Evolutionary conservation across 2,888 invertebrate species (phyloP), one percentile per base, ranked within the genome.

Genomic region (Cynaeus angustus): DNA sequence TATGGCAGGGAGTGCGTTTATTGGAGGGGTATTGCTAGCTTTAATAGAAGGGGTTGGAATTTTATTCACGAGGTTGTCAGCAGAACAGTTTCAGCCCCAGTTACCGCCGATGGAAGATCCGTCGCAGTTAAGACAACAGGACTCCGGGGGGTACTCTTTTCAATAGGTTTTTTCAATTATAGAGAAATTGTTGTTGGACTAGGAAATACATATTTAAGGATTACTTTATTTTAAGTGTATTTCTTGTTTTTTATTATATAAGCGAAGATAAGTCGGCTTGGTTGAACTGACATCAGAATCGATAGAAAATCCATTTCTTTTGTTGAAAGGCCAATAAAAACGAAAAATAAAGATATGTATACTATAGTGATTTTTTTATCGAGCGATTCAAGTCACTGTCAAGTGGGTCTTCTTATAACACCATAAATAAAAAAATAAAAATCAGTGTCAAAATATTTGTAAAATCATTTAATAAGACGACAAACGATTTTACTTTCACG

Each of bases 11-110:
- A 98, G 98, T 87, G 99, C 98, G 9, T 87, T 98, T 46, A 94
- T 99, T 53, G 97, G 98, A 62, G 99, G 98, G 66, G 93, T 98
- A 68, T 89, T 99, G 12, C 87, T 99, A 71, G 98, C 98, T 2
- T 88, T 99, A 74, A 99, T 99, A 77, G 99, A 99, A 89, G 99
- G 99, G 72, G 93, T 98, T 72, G 97, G 98, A 74, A 97, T 99
- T 77, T 87, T 98, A 83, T 94, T 98, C 83, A 98, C 96, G 8
- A 89, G 97, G 80, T 89, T 96, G 81, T 92, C 94, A 28, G 96
- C 98, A 0, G 97, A 97, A 81, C 96, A 97, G 84, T 98, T 96
- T 84, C 93, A 94, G 86, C 97, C 96, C 43, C 91, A 92, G 59
- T 86, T 90, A 52, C 91, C 94, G 3, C 90, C 92, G 66, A 89